phyloP scores from a whole-genome alignment of 2,888 invertebrate species.

The Malachius bipustulatus region DNA sequence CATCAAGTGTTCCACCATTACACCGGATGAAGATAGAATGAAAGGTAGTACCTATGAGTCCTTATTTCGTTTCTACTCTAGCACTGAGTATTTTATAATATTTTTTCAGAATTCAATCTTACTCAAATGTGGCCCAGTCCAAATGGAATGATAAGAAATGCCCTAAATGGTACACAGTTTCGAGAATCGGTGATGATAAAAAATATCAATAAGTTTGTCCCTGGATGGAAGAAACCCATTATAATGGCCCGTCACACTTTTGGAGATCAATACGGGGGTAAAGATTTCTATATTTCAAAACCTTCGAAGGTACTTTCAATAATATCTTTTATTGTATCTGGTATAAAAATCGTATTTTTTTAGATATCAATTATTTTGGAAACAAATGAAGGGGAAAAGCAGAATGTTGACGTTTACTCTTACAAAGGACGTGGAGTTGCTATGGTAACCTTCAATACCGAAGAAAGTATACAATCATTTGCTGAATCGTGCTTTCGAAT shows the following conservation, averaged over 20 bases:
- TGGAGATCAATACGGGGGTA: slow-evolving; percentile 79
- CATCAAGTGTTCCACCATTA: slow-evolving; percentile 84
- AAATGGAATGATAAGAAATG: slow-evolving; percentile 78
- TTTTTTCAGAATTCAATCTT: slow-evolving; percentile 68
- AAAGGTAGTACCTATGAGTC: slow-evolving; percentile 53
- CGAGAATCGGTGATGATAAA: slow-evolving; percentile 76
- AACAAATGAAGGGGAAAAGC: slow-evolving; percentile 52
- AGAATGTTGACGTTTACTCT: slow-evolving; percentile 46
- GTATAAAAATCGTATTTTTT: slow-evolving; percentile 13
- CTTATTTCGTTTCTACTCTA: slow-evolving; percentile 6
- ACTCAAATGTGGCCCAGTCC: slow-evolving; percentile 86
- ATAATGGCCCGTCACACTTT: slow-evolving; percentile 77
- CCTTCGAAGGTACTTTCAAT: slow-evolving; percentile 11
- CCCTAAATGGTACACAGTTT: slow-evolving; percentile 76
- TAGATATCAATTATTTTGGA: slow-evolving; percentile 25
- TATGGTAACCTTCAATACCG: slow-evolving; percentile 77
- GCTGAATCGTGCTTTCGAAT: slow-evolving; percentile 78
- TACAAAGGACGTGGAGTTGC: slow-evolving; percentile 63
- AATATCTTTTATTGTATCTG: slow-evolving; percentile 11
- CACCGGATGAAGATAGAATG: slow-evolving; percentile 77
- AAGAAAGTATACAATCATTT: slow-evolving; percentile 67
- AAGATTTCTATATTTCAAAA: slow-evolving; percentile 50
- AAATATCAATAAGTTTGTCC: slow-evolving; percentile 67
- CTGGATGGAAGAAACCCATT: slow-evolving; percentile 73
- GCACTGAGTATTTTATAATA: too few relatives aligned